phyloP scores from a whole-genome alignment of 2,888 invertebrate species.

The Cistogaster globosa region DNA sequence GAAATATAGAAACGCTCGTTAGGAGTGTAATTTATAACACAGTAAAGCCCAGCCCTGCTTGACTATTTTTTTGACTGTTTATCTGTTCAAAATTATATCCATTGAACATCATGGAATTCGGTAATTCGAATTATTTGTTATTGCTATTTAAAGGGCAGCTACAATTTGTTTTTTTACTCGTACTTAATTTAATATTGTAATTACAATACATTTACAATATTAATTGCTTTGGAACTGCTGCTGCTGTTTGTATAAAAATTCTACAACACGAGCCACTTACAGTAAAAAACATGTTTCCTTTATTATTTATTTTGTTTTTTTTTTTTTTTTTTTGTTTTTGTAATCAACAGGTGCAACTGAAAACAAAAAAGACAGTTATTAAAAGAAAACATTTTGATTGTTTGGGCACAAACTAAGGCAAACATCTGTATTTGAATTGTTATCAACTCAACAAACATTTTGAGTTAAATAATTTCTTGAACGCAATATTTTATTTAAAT shows the following conservation, averaged over 20 bases:
- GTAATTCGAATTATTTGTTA: conserved; percentile 2
- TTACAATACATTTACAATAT: not conserved
- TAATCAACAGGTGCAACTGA: conserved; percentile 69
- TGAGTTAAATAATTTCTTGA: not conserved
- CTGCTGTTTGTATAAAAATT: conserved; percentile 7
- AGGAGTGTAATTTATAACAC: too few species aligned
- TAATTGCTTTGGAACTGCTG: conserved; percentile 12
- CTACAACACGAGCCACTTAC: conserved; percentile 50
- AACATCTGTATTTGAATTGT: conserved; percentile 14
- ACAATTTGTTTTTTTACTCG: conserved; percentile 22
- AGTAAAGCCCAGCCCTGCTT: too few species aligned
- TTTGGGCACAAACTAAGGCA: conserved; percentile 64
- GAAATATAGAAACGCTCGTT: too few species aligned
- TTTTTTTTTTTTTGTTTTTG: not conserved
- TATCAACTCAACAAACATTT: conserved; percentile 6
- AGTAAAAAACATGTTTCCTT: conserved; percentile 31
- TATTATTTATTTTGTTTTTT: conserved; percentile 6
- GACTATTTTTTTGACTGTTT: too few species aligned
- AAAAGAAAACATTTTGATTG: conserved; percentile 69
- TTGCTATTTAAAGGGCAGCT: conserved; percentile 1
- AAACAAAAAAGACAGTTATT: too few species aligned
- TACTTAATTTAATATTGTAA: too few species aligned
- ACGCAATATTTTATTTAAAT: not conserved
- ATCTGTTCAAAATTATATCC: not conserved
- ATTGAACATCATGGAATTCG: not conserved